A percentile compares a stretch with the other conserved stretches of the same genome.
Conservation (phyloP, 2,888 invertebrate species). For the Tinea semifulvella region DNA sequence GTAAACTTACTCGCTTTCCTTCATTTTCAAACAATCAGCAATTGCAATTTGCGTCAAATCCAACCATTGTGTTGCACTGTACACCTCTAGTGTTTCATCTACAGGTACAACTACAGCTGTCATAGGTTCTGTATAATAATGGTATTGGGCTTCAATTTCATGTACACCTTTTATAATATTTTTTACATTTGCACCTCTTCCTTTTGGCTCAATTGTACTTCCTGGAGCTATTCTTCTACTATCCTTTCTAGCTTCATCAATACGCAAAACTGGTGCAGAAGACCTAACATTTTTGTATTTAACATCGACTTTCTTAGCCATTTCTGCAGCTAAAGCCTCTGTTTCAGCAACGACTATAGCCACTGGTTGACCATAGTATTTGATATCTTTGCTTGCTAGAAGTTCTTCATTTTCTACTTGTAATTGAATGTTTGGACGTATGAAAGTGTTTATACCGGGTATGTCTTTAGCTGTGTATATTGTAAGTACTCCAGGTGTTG, state of each 20-base stretch:
- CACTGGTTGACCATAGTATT: constrained; percentile 73
- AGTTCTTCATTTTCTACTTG: constrained; percentile 56
- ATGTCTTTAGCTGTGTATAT: constrained; percentile 73
- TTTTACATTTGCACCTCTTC: constrained; percentile 37
- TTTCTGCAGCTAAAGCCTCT: constrained; percentile 60
- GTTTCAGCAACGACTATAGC: constrained; percentile 73
- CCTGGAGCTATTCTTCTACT: constrained; percentile 29
- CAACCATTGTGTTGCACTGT: constrained; percentile 72
- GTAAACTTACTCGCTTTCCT: constrained; percentile 61
- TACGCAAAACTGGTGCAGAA: constrained; percentile 39
- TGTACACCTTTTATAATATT: constrained; percentile 66
- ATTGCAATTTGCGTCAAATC: constrained; percentile 68
- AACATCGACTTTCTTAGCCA: constrained; percentile 67
- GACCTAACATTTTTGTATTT: constrained; percentile 51
- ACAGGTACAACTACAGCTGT: constrained; percentile 71
- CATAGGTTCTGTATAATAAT: constrained; percentile 79
- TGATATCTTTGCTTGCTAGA: constrained; percentile 60
- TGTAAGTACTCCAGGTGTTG: constrained; percentile 70
- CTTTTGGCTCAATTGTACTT: constrained; percentile 32
- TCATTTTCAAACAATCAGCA: constrained; percentile 62
- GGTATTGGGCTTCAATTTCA: constrained; percentile 73
- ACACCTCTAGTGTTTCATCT: constrained; percentile 74
- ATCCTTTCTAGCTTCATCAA: constrained; percentile 50
- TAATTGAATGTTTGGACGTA: constrained; percentile 35
- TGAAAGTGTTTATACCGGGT: constrained; percentile 71